These are phyloP conservation scores for Blastomussa wellsi DNA, from an alignment of 92 coral and sea anemone species.

Conservation along the genomic window DNA sequence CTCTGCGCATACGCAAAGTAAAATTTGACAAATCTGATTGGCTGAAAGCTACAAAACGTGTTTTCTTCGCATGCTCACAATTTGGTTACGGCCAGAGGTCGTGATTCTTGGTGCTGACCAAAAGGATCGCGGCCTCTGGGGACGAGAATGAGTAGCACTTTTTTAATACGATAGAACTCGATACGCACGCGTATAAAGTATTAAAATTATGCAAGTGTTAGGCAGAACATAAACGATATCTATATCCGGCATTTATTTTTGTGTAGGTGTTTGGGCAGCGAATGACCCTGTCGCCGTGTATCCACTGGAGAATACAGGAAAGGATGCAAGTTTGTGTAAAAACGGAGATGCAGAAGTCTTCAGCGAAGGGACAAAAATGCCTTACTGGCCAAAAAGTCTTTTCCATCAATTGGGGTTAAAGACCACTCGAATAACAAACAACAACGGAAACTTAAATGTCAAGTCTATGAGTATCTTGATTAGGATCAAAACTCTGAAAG, in stretches of 20 bases:
- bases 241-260: not conserved
- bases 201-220: too few relatives aligned
- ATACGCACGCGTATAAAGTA: too few relatives aligned
- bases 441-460: not conserved
- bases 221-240: too few relatives aligned
- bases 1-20: too few relatives aligned
- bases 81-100: too few relatives aligned
- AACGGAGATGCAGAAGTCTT: not conserved
- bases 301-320: not conserved
- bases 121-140: too few relatives aligned
- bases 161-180: too few relatives aligned
- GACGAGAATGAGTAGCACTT: too few relatives aligned
- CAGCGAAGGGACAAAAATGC: not conserved
- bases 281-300: conserved; percentile 1
- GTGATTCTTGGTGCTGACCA: too few relatives aligned
- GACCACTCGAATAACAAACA: not conserved
- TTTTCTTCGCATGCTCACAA: too few relatives aligned
- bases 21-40: too few relatives aligned
- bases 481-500: not conserved
- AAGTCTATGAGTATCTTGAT: not conserved
- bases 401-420: not conserved
- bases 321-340: not conserved
- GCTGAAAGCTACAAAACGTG: too few relatives aligned
- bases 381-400: not conserved
- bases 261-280: not conserved